Percentiles rank a stretch among this genome's conserved stretches.
These are phyloP conservation scores for Zootermopsis nevadensis DNA, from an alignment of 2,888 invertebrate species.

Conservation along the genomic window DNA sequence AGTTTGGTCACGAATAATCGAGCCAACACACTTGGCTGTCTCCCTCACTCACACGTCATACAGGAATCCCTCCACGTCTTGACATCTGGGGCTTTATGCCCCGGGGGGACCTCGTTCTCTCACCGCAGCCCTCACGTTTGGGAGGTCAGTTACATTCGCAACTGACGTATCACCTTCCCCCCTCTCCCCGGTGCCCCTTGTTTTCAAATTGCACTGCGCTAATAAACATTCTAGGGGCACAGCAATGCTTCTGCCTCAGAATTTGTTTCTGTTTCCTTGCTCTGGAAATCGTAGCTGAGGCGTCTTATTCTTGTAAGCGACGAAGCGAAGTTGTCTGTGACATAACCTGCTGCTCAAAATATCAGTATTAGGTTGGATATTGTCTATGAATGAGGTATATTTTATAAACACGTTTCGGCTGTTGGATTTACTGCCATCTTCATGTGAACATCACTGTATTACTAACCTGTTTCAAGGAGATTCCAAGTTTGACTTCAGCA, in stretches of 20 bases:
- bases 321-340: not conserved
- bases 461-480: no score
- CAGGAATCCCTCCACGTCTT: not conserved
- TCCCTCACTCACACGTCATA: conserved; percentile 4
- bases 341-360: no score
- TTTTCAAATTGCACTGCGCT: conserved; percentile 26
- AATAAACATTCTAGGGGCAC: conserved; percentile 14
- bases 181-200: not conserved
- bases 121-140: not conserved
- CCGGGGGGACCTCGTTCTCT: conserved; percentile 22
- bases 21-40: not conserved
- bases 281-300: not conserved
- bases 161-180: conserved; percentile 15
- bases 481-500: no score
- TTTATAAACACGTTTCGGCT: no score
- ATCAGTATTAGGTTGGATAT: no score
- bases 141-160: conserved; percentile 33
- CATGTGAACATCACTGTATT: no score
- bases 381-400: no score
- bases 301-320: not conserved
- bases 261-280: not conserved
- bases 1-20: conserved; percentile 36
- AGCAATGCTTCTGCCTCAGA: not conserved
- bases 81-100: not conserved
- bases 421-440: no score